Evolutionary conservation across 2,113 vertebrate species (phyloP).

Genomic region (Danionella cerebrum): DNA sequence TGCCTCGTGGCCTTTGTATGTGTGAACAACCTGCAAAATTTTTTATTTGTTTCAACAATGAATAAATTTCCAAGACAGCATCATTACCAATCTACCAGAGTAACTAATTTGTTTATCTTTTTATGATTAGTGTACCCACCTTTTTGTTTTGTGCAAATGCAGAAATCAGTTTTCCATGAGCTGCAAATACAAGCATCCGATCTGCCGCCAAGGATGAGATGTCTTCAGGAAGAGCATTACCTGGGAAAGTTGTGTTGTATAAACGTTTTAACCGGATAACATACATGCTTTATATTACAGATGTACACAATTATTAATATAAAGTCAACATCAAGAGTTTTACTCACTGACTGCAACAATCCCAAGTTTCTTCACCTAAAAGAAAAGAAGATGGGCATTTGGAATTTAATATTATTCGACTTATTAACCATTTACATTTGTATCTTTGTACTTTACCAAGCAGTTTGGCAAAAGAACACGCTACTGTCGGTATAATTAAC

Average conservation of each 20-base stretch:
- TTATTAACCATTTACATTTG: no score
- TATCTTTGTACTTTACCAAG: no score
- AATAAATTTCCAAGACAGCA: no score
- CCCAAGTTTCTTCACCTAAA: constrained; percentile 85
- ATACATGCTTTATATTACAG: no score
- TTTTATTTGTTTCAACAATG: no score
- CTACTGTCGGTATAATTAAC: no score
- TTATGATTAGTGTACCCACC: constrained; percentile 40
- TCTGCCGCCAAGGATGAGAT: constrained; percentile 85
- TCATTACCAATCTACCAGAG: no score
- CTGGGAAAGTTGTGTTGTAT: constrained; percentile 52
- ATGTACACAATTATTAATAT: not conserved
- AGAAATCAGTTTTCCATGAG: constrained; percentile 67
- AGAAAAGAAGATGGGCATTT: constrained; percentile 1
- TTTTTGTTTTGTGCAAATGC: constrained; percentile 81
- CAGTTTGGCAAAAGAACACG: no score
- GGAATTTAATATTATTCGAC: no score
- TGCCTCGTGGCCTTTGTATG: constrained; percentile 77
- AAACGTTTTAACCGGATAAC: not conserved
- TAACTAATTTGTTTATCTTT: not conserved
- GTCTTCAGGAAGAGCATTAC: constrained; percentile 83
- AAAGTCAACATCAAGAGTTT: not conserved
- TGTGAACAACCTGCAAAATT: constrained; percentile 84
- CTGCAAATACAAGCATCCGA: constrained; percentile 83
- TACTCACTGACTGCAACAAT: constrained; percentile 94